phyloP scores from a whole-genome alignment of 2,113 vertebrate species.

The Marmota flaviventris region DNA sequence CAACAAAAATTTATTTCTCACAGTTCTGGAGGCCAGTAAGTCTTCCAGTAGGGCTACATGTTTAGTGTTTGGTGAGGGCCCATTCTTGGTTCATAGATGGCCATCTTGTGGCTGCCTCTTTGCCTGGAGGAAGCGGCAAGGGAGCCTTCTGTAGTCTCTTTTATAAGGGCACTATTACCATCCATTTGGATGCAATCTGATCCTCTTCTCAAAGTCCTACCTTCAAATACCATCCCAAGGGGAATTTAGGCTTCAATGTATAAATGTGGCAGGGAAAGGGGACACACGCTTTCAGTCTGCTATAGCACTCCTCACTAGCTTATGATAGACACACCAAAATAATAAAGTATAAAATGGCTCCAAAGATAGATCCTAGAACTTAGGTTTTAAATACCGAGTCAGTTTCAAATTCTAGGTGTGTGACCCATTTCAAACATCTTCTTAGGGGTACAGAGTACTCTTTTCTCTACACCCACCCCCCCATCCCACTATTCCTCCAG shows the following conservation, averaged over 20 bases:
- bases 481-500: not conserved
- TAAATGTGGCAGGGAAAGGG: not conserved
- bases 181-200: not conserved
- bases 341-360: not conserved
- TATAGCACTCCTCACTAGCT: not conserved
- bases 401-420: not conserved
- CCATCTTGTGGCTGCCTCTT: not conserved
- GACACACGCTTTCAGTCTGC: not conserved
- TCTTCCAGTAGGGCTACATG: not conserved
- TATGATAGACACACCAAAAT: slow-evolving; percentile 8
- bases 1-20: not conserved
- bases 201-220: not conserved
- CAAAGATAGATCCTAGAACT: slow-evolving; percentile 19
- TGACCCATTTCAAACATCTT: not conserved
- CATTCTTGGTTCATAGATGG: not conserved
- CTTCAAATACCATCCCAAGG: not conserved
- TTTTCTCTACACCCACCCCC: not conserved
- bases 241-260: not conserved
- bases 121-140: not conserved
- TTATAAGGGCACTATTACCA: not conserved
- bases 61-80: not conserved
- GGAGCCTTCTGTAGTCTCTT: not conserved
- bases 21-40: not conserved
- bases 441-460: not conserved
- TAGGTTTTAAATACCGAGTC: not conserved